Conservation (phyloP, 2,888 invertebrate genomes). For the Cenopis cana region DNA sequence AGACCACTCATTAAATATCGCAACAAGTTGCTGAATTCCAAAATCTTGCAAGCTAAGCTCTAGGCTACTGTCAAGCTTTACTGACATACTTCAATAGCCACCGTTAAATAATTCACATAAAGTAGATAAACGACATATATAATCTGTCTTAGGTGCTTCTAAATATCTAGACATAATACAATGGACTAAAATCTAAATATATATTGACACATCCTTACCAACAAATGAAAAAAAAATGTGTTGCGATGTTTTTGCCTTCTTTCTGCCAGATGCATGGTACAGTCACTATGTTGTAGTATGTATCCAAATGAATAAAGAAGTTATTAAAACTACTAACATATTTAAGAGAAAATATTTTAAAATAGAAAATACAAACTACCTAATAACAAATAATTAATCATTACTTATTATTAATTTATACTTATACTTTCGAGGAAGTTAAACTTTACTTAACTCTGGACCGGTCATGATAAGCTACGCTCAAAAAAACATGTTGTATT, state of each 20-base stretch:
- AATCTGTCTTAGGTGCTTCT: too few species aligned
- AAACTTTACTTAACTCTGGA: background rate
- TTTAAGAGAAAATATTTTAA: too few species aligned
- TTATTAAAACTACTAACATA: too few species aligned
- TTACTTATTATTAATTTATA: too few species aligned
- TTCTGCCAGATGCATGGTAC: background rate
- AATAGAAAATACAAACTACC: too few species aligned
- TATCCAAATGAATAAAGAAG: background rate
- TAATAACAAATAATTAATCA: too few species aligned
- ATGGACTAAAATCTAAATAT: too few species aligned
- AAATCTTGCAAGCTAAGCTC: background rate
- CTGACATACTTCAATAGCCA: background rate
- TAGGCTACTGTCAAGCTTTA: background rate
- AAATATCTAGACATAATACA: too few species aligned
- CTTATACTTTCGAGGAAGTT: background rate
- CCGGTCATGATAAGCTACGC: background rate
- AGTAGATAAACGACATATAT: background rate
- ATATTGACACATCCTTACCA: too few species aligned
- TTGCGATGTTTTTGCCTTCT: background rate
- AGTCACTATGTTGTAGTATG: background rate
- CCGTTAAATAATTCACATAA: background rate
- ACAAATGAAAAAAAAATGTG: too few species aligned
- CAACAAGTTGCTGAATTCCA: background rate
- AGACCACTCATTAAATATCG: background rate
- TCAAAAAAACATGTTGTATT: slow-evolving; percentile 2